These are phyloP conservation scores for Drosophila glabriapex DNA, from an alignment of 2,888 invertebrate species.

Conservation along the genomic window DNA sequence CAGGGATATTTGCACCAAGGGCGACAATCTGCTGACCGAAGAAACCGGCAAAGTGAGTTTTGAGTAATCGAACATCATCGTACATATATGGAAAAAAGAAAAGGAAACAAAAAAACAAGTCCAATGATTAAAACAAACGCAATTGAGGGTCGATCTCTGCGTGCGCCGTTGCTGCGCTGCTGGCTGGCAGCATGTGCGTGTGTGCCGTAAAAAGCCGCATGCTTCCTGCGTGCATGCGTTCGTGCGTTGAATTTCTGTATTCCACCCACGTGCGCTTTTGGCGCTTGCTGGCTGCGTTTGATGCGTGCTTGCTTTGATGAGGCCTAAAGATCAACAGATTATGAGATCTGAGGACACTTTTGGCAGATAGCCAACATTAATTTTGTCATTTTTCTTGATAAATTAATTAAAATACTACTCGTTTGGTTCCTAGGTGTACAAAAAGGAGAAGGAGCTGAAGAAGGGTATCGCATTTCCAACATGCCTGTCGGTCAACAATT, in stretches of 20 bases:
- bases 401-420: slow-evolving; percentile 26
- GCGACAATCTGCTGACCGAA: slow-evolving; percentile 94
- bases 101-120: slow-evolving; percentile 22
- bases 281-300: slow-evolving; percentile 43
- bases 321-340: slow-evolving; percentile 82
- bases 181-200: slow-evolving; percentile 32
- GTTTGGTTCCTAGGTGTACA: slow-evolving; percentile 87
- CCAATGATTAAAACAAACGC: slow-evolving; percentile 82
- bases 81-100: background rate
- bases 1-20: slow-evolving; percentile 95
- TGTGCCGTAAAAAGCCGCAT: slow-evolving; percentile 27
- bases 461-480: slow-evolving; percentile 99
- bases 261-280: slow-evolving; percentile 62
- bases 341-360: slow-evolving; percentile 84
- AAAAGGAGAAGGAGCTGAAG: slow-evolving; percentile 98
- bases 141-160: slow-evolving; percentile 76
- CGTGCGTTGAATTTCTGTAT: slow-evolving; percentile 24
- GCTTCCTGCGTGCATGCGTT: slow-evolving; percentile 38
- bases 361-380: slow-evolving; percentile 35
- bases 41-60: slow-evolving; percentile 94
- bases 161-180: slow-evolving; percentile 22
- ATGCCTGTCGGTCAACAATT: slow-evolving; percentile 99
- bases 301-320: slow-evolving; percentile 17
- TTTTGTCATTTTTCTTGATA: background rate
- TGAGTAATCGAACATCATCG: background rate